These are phyloP conservation scores for Leptogaster cylindrica DNA, from an alignment of 2,888 invertebrate genomes.

Conservation along the genomic window DNA sequence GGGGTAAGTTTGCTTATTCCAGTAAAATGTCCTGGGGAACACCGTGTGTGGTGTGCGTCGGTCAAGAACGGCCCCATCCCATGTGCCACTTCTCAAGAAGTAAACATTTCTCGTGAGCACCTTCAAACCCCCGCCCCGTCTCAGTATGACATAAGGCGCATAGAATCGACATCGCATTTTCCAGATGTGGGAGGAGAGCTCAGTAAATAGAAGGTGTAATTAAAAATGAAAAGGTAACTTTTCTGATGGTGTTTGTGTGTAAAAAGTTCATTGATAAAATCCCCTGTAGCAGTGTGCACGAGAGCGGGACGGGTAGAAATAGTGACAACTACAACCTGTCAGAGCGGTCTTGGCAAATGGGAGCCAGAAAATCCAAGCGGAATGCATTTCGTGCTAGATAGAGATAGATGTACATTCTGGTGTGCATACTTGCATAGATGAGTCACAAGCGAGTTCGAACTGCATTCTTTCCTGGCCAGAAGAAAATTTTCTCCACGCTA, in stretches of 20 bases:
- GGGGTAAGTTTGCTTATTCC: too few species aligned
- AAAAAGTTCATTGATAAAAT: not conserved
- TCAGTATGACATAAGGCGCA: too few species aligned
- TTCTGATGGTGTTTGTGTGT: not conserved
- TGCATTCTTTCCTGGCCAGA: not conserved
- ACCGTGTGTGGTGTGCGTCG: too few species aligned
- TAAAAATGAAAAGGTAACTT: conserved; percentile 15
- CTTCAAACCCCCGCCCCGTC: too few species aligned
- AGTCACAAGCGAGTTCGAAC: not conserved
- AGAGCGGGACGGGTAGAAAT: not conserved
- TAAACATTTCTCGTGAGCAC: too few species aligned
- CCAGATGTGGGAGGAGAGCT: not conserved
- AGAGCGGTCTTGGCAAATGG: conserved; percentile 8
- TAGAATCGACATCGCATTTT: too few species aligned
- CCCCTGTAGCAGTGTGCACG: conserved; percentile 3
- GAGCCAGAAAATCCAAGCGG: conserved; percentile 1
- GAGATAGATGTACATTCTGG: not conserved
- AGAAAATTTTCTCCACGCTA: not conserved
- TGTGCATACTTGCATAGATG: not conserved
- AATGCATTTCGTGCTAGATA: not conserved
- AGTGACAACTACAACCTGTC: conserved; percentile 21
- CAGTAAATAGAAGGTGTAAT: conserved; percentile 8
- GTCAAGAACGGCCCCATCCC: too few species aligned
- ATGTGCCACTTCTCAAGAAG: too few species aligned
- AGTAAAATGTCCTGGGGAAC: too few species aligned